Percentiles rank a stretch among this genome's conserved stretches.
These are phyloP conservation scores for Heterodera filipjevi DNA, from an alignment of 2,888 invertebrate genomes.

Conservation along the genomic window DNA sequence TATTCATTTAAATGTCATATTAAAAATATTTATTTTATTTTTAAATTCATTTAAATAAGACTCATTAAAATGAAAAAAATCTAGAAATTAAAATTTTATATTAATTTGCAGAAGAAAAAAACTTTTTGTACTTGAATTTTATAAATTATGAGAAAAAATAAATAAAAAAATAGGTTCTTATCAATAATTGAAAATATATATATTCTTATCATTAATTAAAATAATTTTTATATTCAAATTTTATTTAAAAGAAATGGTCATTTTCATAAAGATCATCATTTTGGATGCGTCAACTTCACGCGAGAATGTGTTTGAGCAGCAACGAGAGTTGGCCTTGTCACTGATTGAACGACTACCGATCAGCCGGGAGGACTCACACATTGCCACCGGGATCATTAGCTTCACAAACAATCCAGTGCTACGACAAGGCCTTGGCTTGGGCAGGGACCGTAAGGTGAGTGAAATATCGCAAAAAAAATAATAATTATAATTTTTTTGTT, in stretches of 20 bases:
- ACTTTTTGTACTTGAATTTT: no score
- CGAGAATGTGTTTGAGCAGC: constrained; percentile 58
- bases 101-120: no score
- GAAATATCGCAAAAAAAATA: background rate
- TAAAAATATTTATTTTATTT: background rate
- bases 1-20: background rate
- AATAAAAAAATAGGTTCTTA: no score
- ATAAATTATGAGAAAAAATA: no score
- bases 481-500: background rate
- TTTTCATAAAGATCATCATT: constrained; percentile 49
- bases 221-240: constrained; percentile 6
- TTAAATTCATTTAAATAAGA: background rate
- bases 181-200: no score
- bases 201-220: background rate
- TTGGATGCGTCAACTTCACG: constrained; percentile 57
- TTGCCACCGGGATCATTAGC: constrained; percentile 54
- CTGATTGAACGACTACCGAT: constrained; percentile 57
- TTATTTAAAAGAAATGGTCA: constrained; percentile 20
- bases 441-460: constrained; percentile 46
- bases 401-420: constrained; percentile 50
- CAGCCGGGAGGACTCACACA: constrained; percentile 38
- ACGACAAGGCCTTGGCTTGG: constrained; percentile 48
- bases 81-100: no score
- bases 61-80: no score
- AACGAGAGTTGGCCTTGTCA: constrained; percentile 54